Evolutionary conservation across 1,140 invertebrate species (phyloP).

Genomic region (Brachionus sp.): DNA sequence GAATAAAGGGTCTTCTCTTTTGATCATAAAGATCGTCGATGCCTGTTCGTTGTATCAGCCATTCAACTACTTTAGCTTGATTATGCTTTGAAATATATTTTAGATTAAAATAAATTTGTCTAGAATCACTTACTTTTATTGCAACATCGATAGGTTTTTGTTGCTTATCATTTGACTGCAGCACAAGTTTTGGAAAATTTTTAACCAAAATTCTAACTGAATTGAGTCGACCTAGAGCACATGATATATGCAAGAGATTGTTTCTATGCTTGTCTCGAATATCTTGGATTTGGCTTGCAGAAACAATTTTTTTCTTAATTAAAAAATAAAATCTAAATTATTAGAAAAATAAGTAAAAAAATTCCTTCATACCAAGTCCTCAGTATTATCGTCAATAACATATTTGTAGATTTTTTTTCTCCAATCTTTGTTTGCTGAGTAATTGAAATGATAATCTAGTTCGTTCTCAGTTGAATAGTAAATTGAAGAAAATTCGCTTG

Average conservation of each 20-base stretch:
- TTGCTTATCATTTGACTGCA: neutral
- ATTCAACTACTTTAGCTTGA: conserved; percentile 20
- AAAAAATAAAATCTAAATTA: neutral
- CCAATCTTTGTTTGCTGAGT: neutral
- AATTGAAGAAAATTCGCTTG: conserved; percentile 1
- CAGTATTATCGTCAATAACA: neutral
- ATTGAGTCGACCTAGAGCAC: neutral
- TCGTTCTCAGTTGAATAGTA: neutral
- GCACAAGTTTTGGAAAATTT: neutral
- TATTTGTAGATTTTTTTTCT: conserved; percentile 38
- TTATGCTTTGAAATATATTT: neutral
- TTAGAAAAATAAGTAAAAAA: neutral
- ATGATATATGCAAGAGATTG: conserved; percentile 36
- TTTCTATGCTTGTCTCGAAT: conserved; percentile 40
- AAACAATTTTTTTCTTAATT: conserved; percentile 20
- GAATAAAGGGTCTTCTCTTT: conserved; percentile 16
- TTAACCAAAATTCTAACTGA: neutral
- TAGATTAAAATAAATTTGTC: neutral
- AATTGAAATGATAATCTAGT: neutral
- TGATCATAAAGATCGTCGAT: neutral
- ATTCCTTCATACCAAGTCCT: neutral
- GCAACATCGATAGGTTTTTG: conserved; percentile 10
- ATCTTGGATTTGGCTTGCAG: neutral
- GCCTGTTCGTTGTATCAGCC: neutral
- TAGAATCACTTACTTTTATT: conserved; percentile 16